A percentile compares a stretch with the other conserved stretches of the same genome.
These are phyloP conservation scores for Zaprionus vittiger DNA, from an alignment of 1,140 invertebrate genomes.

Conservation along the genomic window DNA sequence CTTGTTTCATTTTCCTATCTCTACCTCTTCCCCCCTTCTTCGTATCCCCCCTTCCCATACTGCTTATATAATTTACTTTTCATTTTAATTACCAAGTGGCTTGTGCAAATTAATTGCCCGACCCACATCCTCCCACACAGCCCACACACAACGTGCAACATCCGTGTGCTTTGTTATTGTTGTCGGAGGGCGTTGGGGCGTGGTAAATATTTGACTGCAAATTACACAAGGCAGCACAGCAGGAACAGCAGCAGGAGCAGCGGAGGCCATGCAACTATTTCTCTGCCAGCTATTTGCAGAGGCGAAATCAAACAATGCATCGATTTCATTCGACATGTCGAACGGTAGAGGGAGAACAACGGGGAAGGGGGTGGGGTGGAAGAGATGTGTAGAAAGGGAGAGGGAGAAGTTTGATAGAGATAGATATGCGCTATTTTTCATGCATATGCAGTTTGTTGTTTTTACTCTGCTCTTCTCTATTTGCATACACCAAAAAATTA, in stretches of 20 bases:
- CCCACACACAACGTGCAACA: not conserved
- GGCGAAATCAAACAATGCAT: constrained; percentile 41
- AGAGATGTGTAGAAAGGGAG: not conserved
- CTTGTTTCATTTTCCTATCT: not conserved
- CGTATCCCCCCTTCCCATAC: constrained; percentile 4
- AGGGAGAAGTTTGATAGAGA: not conserved
- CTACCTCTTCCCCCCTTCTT: not conserved
- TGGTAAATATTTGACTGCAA: constrained; percentile 49
- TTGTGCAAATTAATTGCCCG: constrained; percentile 76
- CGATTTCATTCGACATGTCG: constrained; percentile 14
- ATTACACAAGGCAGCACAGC: constrained; percentile 35
- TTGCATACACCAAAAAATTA: constrained; percentile 6
- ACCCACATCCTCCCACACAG: constrained; percentile 26
- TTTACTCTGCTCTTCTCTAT: not conserved
- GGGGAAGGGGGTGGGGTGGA: not conserved
- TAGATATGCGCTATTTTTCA: constrained; percentile 1
- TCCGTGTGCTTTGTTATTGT: constrained; percentile 20
- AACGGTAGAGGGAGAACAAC: not conserved
- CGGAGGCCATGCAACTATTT: constrained; percentile 1
- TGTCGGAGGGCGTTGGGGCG: not conserved
- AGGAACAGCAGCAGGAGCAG: not conserved
- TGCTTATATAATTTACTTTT: constrained; percentile 74
- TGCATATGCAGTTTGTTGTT: constrained; percentile 11
- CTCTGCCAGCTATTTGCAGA: constrained; percentile 38
- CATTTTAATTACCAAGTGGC: constrained; percentile 79